Conservation (phyloP, 2,113 vertebrate genomes). For the Podarcis raffonei region DNA sequence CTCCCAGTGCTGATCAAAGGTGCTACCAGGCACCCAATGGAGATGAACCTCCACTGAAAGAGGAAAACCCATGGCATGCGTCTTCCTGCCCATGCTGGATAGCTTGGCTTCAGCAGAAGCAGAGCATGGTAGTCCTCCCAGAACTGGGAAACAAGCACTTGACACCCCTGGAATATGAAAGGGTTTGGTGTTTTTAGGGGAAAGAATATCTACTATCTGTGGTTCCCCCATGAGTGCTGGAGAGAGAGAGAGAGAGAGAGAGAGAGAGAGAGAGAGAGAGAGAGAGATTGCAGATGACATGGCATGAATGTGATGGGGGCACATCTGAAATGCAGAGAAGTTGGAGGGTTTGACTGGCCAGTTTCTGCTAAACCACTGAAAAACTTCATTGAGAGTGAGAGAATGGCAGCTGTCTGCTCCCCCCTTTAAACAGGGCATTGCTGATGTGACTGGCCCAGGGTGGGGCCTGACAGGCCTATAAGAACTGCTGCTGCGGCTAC, state of each 20-base stretch:
- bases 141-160: not conserved
- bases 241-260: no score
- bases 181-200: not conserved
- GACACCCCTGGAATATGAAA: not conserved
- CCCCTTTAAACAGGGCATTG: not conserved
- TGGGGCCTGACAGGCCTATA: no score
- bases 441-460: no score
- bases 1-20: not conserved
- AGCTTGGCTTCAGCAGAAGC: not conserved
- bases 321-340: not conserved
- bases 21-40: rapidly evolving
- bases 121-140: not conserved
- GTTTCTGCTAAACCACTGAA: not conserved
- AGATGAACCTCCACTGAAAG: not conserved
- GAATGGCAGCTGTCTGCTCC: not conserved
- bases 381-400: not conserved
- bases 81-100: not conserved
- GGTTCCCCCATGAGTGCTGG: not conserved
- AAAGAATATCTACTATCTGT: not conserved
- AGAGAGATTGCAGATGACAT: not conserved
- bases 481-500: no score
- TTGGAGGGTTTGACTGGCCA: not conserved
- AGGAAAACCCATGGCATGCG: not conserved
- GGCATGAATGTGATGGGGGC: not conserved
- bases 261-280: rapidly evolving